Evolutionary conservation across 2,888 invertebrate species (phyloP).

Genomic region (Napeogenes inachia): DNA sequence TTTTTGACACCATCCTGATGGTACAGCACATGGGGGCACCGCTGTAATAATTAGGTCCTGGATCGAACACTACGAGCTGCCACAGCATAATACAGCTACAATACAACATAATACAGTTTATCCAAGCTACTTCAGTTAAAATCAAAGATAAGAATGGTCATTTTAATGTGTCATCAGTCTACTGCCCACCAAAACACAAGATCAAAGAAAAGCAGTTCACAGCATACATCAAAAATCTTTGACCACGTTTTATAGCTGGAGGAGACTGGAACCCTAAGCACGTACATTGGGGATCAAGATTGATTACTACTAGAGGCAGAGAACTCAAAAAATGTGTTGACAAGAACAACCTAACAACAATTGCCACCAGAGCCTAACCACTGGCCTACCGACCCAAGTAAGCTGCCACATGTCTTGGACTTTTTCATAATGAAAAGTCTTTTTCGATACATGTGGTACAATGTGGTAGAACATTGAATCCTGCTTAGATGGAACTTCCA

Average conservation of each 20-base stretch:
- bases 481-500: conserved; percentile 28
- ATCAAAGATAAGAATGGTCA: conserved; percentile 4
- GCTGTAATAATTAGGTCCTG: conserved; percentile 9
- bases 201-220: no score
- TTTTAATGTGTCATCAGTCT: no score
- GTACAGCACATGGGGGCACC: conserved; percentile 10
- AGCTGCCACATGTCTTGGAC: conserved; percentile 29
- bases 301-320: no score
- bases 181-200: no score
- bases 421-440: conserved; percentile 29
- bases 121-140: conserved; percentile 12
- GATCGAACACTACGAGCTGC: conserved; percentile 9
- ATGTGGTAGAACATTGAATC: conserved; percentile 15
- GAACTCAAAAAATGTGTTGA: no score
- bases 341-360: no score
- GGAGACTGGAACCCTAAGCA: no score
- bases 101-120: no score
- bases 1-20: conserved; percentile 11
- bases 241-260: no score
- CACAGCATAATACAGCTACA: conserved; percentile 3
- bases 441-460: conserved; percentile 5
- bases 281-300: no score
- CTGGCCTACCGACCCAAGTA: conserved; percentile 2
- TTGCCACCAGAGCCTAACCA: no score
- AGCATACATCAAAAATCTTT: no score